A percentile compares a stretch with the other conserved stretches of the same genome.
Evolutionary conservation across 2,797 vertebrate species (phyloP).

Genomic region (Falco novaeseelandiae): DNA sequence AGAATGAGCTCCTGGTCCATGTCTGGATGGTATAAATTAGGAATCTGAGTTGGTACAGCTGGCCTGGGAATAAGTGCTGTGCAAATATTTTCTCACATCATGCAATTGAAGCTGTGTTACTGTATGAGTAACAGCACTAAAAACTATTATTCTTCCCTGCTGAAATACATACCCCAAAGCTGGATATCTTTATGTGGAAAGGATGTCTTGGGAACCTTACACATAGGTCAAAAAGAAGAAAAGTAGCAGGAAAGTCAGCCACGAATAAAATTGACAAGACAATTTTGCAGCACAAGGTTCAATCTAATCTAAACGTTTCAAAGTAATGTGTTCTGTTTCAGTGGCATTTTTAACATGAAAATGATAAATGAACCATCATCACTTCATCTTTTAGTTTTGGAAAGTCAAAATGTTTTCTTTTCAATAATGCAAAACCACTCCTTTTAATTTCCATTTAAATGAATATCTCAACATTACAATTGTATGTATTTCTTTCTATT

Average conservation of each 20-base stretch:
- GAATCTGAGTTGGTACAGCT: neutral
- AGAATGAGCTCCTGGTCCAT: neutral
- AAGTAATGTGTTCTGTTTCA: neutral
- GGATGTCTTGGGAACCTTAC: neutral
- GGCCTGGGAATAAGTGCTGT: neutral
- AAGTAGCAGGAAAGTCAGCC: neutral
- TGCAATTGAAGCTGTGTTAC: neutral
- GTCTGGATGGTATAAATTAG: neutral
- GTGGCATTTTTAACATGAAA: neutral
- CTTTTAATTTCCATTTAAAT: neutral
- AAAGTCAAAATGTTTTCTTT: slow-evolving; percentile 36
- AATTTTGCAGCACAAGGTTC: slow-evolving; percentile 17
- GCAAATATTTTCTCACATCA: neutral
- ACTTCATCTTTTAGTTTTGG: slow-evolving; percentile 3
- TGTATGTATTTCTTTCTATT: neutral
- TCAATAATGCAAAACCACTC: neutral
- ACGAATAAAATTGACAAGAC: neutral
- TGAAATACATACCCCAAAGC: neutral
- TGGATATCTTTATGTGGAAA: neutral
- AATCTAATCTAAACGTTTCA: slow-evolving; percentile 23
- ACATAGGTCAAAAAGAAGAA: neutral
- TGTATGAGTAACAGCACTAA: neutral
- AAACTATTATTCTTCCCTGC: neutral
- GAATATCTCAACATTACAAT: neutral
- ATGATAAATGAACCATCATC: slow-evolving; percentile 25